Percentiles rank a stretch among this genome's conserved stretches.
Evolutionary conservation across 2,888 invertebrate species (phyloP).

Genomic region (Melitaea athalia): DNA sequence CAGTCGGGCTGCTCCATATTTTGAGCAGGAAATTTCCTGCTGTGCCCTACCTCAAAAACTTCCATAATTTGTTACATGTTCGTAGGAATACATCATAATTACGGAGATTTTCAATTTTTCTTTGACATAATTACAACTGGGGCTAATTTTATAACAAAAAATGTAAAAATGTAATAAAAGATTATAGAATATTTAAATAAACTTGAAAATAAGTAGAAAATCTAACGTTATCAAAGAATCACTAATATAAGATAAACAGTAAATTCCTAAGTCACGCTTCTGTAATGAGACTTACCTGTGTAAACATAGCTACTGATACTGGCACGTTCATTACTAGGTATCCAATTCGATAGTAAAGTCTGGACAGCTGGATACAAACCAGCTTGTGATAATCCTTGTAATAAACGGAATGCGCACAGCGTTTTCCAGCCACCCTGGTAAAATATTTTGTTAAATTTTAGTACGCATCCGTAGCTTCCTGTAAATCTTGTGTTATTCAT

Average conservation of each 20-base stretch:
- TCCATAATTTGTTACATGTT: too few species aligned
- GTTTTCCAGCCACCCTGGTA: slow-evolving; percentile 81
- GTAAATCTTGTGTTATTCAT: too few species aligned
- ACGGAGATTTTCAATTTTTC: too few species aligned
- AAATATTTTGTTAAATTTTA: neutral
- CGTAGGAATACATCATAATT: too few species aligned
- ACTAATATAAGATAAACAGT: neutral
- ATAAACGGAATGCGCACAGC: slow-evolving; percentile 84
- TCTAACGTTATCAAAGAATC: neutral
- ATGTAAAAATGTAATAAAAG: too few species aligned
- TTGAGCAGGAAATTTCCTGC: too few species aligned
- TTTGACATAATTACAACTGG: too few species aligned
- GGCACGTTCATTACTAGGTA: slow-evolving; percentile 82
- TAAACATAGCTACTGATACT: slow-evolving; percentile 79
- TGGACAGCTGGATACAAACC: slow-evolving; percentile 86
- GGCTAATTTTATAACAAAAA: too few species aligned
- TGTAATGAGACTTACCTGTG: slow-evolving; percentile 53
- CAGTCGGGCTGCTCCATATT: too few species aligned
- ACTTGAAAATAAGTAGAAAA: neutral
- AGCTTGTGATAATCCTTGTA: slow-evolving; percentile 75
- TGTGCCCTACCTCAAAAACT: too few species aligned
- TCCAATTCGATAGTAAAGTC: slow-evolving; percentile 87
- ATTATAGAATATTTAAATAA: too few species aligned
- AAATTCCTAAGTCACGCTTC: neutral
- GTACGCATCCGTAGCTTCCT: too few species aligned